Base-by-base conservation (phyloP, 1,140 invertebrate genomes). In the Branchinecta lynchi region DNA sequence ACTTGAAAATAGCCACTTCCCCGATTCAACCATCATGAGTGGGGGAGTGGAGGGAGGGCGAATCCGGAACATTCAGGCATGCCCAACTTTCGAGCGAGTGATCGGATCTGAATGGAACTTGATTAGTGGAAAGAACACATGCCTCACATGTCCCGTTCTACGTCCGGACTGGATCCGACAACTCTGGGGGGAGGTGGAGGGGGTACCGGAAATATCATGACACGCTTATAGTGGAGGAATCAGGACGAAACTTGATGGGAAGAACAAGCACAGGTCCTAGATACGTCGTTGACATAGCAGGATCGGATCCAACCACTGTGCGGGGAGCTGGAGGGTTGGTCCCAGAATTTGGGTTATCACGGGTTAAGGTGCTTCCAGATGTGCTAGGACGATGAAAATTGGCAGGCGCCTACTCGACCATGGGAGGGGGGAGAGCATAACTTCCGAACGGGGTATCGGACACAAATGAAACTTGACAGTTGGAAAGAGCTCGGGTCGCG, bases 171-270 rank as follows among this genome's bases (percentile, higher is more conserved):
- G 46, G 46, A 51, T 51, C 46, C n/a, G 46, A n/a, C n/a, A n/a
- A 51, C 46, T 9, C n/a, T 51, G 46, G 46, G n/a, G 46, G 46
- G n/a, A n/a, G 9, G 9, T n/a, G 46, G n/a, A n/a, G 46, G 46
- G 46, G 46, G n/a, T 9, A 51, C 46, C n/a, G 46, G 46, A 51
- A 51, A 51, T 51, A 9, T 51, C n/a, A 9, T 9, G n/a, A 51
- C 9, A 51, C 46, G 46, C 46, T 51, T 51, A 51, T 9, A 51
- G n/a, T 51, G 46, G 46, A 51, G 46, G n/a, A 51, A 51, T 51
- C 46, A n/a, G 46, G 46, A 51, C n/a, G 46, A 51, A 51, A 51
- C 46, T 51, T 51, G 46, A n/a, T 51, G 46, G 46, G 46, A 51
- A 51, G 46, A 51, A 51, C n/a, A 51, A 51, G 46, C n/a, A 51